Base-by-base conservation (phyloP, 2,888 invertebrate genomes). In the Andricus quercusramuli region DNA sequence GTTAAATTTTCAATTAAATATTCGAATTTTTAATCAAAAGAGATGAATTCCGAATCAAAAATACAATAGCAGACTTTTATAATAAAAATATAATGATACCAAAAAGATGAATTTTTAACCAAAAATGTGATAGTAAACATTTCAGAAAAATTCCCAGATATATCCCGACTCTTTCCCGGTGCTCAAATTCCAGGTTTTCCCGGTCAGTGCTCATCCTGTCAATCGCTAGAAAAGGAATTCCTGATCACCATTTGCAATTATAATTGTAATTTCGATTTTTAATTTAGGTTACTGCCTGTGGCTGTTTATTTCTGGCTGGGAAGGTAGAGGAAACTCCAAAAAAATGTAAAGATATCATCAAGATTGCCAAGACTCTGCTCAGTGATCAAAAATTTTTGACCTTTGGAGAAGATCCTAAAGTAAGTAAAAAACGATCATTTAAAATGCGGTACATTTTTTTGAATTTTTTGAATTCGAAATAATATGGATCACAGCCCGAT, bases 271-370 rank as follows among this genome's bases (percentile, higher is more conserved):
- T 70, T 44, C 32, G 47, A 47, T 76, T 59, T 44, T 86, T 90
- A 66, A 86, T 91, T 59, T 85, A 96, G 96, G 94, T 99, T 74
- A 99, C 98, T 13, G 99, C 99, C 17, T 98, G 99, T 89, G 98
- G 98, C 92, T 99, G 99, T 91, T 94, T 99, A 80, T 98, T 99
- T 92, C 94, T 99, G 87, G 99, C 99, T 85, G 99, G 99, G 0
- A 99, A 99, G 95, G 99, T 99, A 15, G 99, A 99, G 93, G 99
- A 99, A 94, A 99, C 99, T 20, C 99, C 99, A 79, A 99, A 99
- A 93, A 99, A 99, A 94, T 99, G 99, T 93, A 97, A 97, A 93
- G 99, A 99, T 93, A 98, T 99, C 78, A 98, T 99, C 79, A 97
- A 97, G 94, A 97, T 96, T 80, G 98, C 98, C 0, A 96, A 97